Conservation (phyloP, 2,113 vertebrate genomes). For the Callipepla californica region DNA sequence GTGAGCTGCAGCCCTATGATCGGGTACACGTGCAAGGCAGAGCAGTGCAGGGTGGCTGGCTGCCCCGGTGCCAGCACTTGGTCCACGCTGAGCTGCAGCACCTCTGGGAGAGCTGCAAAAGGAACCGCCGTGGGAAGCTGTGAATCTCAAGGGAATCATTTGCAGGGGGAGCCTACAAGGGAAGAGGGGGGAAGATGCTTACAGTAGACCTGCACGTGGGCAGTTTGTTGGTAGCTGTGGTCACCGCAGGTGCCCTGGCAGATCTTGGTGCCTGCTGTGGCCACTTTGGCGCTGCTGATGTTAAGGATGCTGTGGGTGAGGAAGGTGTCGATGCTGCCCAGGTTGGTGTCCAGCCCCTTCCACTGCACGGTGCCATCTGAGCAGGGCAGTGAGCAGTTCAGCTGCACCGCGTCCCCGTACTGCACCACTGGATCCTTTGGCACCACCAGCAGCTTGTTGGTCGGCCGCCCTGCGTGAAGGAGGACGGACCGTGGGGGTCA, state of each 20-base stretch:
- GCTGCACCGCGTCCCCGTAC: background rate
- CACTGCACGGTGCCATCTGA: conserved; percentile 22
- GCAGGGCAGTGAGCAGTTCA: conserved; percentile 76
- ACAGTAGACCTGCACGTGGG: conserved; percentile 65
- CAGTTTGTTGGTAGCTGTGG: background rate
- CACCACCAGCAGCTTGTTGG: background rate
- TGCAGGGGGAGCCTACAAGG: fast-evolving
- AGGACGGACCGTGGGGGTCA: background rate
- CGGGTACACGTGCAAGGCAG: background rate
- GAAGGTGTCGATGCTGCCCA: conserved; percentile 42
- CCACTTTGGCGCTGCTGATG: background rate
- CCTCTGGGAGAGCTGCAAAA: conserved; percentile 74
- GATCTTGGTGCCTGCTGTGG: conserved; percentile 17
- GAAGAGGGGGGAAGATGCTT: background rate
- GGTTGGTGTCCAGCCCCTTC: conserved; percentile 77
- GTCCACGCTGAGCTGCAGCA: conserved; percentile 28
- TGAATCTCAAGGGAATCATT: background rate
- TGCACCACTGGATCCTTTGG: conserved; percentile 47
- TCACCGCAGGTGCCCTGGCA: conserved; percentile 66
- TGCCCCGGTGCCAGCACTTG: background rate
- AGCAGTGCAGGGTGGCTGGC: conserved; percentile 43
- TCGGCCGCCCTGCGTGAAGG: background rate
- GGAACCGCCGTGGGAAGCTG: fast-evolving
- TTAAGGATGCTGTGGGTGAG: conserved; percentile 65
- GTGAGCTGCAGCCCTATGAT: background rate